These are phyloP conservation scores for Porites evermanni DNA, from an alignment of 92 coral and sea anemone species.

Conservation along the genomic window DNA sequence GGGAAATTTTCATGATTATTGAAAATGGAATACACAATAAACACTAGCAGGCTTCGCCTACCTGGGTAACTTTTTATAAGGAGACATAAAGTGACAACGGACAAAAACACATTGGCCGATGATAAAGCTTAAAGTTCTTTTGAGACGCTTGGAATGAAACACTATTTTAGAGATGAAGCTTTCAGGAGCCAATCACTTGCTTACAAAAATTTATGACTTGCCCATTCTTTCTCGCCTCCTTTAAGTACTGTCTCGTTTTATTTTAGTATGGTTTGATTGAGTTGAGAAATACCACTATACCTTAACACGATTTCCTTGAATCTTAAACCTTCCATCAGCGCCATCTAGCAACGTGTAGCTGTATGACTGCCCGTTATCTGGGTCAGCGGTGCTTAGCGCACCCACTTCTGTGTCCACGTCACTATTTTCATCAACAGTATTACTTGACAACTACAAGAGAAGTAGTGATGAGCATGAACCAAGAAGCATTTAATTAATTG, in stretches of 20 bases:
- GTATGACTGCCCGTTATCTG: constrained; percentile 74
- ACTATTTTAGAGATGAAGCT: no score
- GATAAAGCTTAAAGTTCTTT: no score
- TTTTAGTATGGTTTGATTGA: no score
- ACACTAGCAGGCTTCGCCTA: no score
- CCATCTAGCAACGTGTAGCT: constrained; percentile 72
- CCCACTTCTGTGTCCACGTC: constrained; percentile 75
- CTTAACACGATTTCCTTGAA: constrained; percentile 57
- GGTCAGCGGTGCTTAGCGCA: constrained; percentile 82
- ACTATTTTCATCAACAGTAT: constrained; percentile 71
- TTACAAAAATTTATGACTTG: not conserved
- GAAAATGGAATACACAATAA: no score
- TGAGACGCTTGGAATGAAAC: no score
- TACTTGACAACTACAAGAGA: constrained; percentile 23
- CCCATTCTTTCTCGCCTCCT: not conserved
- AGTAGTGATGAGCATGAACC: not conserved
- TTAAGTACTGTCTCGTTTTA: not conserved
- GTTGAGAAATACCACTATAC: constrained; percentile 10
- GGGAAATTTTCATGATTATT: not conserved
- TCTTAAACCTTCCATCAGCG: constrained; percentile 82
- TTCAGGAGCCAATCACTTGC: no score
- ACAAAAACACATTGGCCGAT: no score
- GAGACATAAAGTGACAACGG: no score
- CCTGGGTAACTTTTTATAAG: no score
- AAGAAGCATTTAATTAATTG: no score